Conservation (phyloP, 2,888 invertebrate species). For the Heterodera filipjevi region DNA sequence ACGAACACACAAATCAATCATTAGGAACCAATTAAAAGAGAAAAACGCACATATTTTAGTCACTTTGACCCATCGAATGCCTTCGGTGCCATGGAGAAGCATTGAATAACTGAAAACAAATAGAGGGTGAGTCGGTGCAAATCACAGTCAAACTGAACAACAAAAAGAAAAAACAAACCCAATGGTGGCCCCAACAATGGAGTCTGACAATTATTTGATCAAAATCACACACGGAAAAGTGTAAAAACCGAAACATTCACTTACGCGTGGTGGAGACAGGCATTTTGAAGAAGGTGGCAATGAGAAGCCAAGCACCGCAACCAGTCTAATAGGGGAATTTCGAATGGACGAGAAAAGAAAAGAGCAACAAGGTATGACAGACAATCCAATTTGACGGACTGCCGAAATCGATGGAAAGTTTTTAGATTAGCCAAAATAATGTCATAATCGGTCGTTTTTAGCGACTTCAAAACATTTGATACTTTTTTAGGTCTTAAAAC, state of each 20-base stretch:
- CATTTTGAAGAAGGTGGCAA: constrained; percentile 89
- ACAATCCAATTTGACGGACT: too few relatives aligned
- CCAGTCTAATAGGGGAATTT: constrained; percentile 37
- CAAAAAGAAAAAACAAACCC: constrained; percentile 71
- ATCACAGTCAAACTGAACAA: neutral
- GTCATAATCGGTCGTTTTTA: too few relatives aligned
- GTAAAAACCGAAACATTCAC: neutral
- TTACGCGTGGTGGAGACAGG: constrained; percentile 97
- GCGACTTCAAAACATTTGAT: too few relatives aligned
- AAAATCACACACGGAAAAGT: neutral
- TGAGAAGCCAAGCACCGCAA: constrained; percentile 87
- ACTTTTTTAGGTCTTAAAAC: too few relatives aligned
- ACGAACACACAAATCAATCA: neutral
- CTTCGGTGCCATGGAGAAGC: constrained; percentile 82
- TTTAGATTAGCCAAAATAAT: too few relatives aligned
- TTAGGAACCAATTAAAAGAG: neutral
- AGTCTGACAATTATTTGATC: constrained; percentile 64
- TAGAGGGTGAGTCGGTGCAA: neutral
- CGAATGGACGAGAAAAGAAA: neutral
- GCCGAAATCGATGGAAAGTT: too few relatives aligned
- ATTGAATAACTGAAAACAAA: constrained; percentile 76
- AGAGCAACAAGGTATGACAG: too few relatives aligned
- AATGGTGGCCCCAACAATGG: constrained; percentile 95
- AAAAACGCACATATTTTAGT: constrained; percentile 72
- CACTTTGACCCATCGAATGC: constrained; percentile 82